Evolutionary conservation across 2,113 vertebrate species (phyloP).

Genomic region (Aix galericulata): DNA sequence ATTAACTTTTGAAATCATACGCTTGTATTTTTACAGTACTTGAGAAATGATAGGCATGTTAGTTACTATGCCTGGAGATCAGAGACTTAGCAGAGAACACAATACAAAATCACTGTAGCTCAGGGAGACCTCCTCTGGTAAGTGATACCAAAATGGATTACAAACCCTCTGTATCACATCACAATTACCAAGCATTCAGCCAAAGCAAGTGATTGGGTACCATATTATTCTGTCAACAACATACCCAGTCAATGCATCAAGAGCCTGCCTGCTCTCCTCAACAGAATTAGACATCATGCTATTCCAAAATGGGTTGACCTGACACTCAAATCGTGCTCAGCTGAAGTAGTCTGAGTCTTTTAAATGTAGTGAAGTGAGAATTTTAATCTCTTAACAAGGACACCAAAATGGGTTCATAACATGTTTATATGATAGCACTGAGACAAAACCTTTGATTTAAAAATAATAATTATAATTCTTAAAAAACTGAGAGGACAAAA

Average conservation of each 20-base stretch:
- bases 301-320: background rate
- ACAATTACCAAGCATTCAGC: background rate
- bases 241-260: rapidly evolving
- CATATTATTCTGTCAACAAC: rapidly evolving
- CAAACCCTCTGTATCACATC: background rate
- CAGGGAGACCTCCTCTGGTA: background rate
- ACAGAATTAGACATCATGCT: background rate
- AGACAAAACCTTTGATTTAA: background rate
- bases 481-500: background rate
- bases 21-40: background rate
- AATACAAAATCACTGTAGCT: background rate
- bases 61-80: background rate
- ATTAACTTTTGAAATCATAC: background rate
- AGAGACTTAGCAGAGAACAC: background rate
- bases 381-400: background rate
- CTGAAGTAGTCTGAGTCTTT: background rate
- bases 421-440: background rate
- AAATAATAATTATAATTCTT: too few relatives aligned
- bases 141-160: background rate
- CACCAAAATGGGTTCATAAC: background rate
- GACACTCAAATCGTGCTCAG: background rate
- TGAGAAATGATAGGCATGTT: background rate
- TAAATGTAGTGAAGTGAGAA: background rate
- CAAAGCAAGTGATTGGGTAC: background rate
- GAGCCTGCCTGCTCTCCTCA: rapidly evolving